These are phyloP conservation scores for Ephestia elutella DNA, from an alignment of 1,140 invertebrate genomes.

Conservation along the genomic window DNA sequence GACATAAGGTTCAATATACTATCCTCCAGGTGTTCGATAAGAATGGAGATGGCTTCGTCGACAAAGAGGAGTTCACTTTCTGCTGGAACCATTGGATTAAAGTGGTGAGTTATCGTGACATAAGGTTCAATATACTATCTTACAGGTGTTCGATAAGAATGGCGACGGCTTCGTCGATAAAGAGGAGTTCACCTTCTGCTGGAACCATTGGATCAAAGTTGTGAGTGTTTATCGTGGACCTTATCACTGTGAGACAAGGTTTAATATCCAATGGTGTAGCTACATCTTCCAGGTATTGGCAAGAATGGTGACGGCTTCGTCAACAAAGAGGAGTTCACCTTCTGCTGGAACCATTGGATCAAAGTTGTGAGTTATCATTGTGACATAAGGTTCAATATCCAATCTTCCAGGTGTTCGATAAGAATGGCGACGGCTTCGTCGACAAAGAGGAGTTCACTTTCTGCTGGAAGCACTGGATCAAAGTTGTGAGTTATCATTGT, in stretches of 20 bases:
- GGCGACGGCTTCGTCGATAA: slow-evolving; percentile 86
- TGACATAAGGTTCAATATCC: slow-evolving; percentile 5
- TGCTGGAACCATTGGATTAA: slow-evolving; percentile 92
- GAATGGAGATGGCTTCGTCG: slow-evolving; percentile 85
- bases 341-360: slow-evolving; percentile 90
- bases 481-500: slow-evolving; percentile 78
- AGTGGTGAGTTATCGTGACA: slow-evolving; percentile 74
- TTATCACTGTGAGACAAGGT: neutral
- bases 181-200: slow-evolving; percentile 88
- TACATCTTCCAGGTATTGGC: no score
- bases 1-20: slow-evolving; percentile 3
- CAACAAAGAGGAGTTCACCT: slow-evolving; percentile 87
- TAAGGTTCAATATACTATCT: slow-evolving; percentile 43
- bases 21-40: slow-evolving; percentile 87
- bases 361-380: slow-evolving; percentile 80
- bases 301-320: slow-evolving; percentile 85
- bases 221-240: slow-evolving; percentile 66
- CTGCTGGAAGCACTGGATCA: slow-evolving; percentile 90
- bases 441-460: slow-evolving; percentile 88
- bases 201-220: slow-evolving; percentile 90
- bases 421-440: slow-evolving; percentile 85
- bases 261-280: neutral
- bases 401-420: slow-evolving; percentile 88
- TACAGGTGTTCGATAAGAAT: slow-evolving; percentile 86
- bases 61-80: slow-evolving; percentile 86